These are phyloP conservation scores for Rhopalosiphum nymphaeae DNA, from an alignment of 2,888 invertebrate genomes.

Conservation along the genomic window DNA sequence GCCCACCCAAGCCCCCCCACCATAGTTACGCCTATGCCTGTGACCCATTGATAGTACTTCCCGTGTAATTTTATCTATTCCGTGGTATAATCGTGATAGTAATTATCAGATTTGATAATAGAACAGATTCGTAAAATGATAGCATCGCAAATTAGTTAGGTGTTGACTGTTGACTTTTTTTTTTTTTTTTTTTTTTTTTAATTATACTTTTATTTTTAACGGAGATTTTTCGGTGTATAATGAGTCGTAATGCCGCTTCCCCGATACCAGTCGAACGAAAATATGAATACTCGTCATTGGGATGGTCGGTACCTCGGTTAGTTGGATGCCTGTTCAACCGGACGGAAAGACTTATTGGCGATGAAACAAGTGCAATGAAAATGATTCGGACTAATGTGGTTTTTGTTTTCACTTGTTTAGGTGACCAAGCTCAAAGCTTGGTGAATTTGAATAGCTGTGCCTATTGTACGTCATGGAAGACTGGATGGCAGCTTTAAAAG, in stretches of 20 bases:
- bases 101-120: neutral
- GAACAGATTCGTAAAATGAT: neutral
- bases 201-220: slow-evolving; percentile 2
- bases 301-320: neutral
- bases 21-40: no score
- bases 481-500: slow-evolving; percentile 87
- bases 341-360: neutral
- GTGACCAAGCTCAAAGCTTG: slow-evolving; percentile 27
- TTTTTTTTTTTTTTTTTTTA: neutral
- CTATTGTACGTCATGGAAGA: slow-evolving; percentile 79
- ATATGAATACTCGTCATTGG: neutral
- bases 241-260: neutral
- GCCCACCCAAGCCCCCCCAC: no score
- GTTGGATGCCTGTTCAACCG: neutral
- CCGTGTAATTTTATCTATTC: no score
- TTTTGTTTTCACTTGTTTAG: slow-evolving; percentile 42
- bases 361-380: neutral
- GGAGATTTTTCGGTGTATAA: neutral
- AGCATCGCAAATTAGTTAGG: slow-evolving; percentile 1
- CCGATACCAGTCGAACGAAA: neutral
- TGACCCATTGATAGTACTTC: no score
- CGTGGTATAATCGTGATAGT: neutral
- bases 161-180: neutral
- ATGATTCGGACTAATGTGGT: neutral
- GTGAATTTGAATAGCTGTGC: neutral